phyloP scores from a whole-genome alignment of 2,797 vertebrate genomes.

The Dryobates pubescens region DNA sequence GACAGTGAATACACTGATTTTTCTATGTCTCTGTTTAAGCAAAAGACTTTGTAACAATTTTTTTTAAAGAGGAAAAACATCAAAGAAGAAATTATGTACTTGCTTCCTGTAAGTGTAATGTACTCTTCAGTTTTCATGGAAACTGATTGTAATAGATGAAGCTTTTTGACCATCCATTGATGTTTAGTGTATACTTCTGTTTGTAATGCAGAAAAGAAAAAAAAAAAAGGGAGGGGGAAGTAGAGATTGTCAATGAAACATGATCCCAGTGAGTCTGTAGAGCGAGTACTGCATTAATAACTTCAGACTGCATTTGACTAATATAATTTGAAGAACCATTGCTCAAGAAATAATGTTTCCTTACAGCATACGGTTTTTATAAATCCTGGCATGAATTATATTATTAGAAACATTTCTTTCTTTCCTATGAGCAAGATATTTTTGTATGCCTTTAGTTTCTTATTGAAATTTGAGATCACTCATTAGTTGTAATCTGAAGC shows the following conservation, averaged over 20 bases:
- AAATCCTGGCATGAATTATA: constrained; percentile 63
- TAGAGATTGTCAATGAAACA: constrained; percentile 56
- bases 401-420: constrained; percentile 68
- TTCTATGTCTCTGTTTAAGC: constrained; percentile 89
- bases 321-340: constrained; percentile 52
- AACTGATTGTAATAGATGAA: constrained; percentile 80
- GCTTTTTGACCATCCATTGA: constrained; percentile 75
- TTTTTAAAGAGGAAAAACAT: constrained; percentile 91
- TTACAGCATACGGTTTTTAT: constrained; percentile 67
- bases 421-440: constrained; percentile 78
- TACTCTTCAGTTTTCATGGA: constrained; percentile 77
- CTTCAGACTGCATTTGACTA: constrained; percentile 51
- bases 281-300: constrained; percentile 58
- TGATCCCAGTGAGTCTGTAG: constrained; percentile 66
- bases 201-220: constrained; percentile 30
- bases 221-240: too few relatives aligned
- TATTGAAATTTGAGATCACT: constrained; percentile 69
- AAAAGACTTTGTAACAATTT: constrained; percentile 97
- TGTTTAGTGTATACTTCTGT: constrained; percentile 76
- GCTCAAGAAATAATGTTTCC: constrained; percentile 53
- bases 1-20: constrained; percentile 92
- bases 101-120: constrained; percentile 80
- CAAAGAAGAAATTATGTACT: constrained; percentile 89
- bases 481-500: constrained; percentile 76
- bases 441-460: constrained; percentile 79